Conservation (phyloP, 2,888 invertebrate species). For the Spodoptera littoralis region DNA sequence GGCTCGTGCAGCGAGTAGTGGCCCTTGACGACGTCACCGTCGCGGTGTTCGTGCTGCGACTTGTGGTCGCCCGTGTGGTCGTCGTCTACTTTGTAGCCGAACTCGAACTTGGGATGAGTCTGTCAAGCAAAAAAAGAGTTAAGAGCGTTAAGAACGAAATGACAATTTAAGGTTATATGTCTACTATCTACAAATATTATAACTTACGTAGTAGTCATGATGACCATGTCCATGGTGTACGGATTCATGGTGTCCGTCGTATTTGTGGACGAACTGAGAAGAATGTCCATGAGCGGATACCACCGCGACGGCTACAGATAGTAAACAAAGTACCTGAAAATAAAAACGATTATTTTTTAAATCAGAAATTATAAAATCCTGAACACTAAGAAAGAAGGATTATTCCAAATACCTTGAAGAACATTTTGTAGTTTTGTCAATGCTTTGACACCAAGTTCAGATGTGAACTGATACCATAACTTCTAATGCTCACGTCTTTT, state of each 20-base stretch:
- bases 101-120: conserved; percentile 63
- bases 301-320: conserved; percentile 20
- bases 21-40: conserved; percentile 80
- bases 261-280: conserved; percentile 59
- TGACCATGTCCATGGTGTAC: conserved; percentile 62
- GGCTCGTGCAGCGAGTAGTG: conserved; percentile 78
- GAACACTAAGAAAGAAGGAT: not conserved
- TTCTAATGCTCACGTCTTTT: conserved; percentile 36
- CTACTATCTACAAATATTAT: not conserved
- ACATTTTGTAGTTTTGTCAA: conserved; percentile 25
- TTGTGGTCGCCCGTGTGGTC: conserved; percentile 86
- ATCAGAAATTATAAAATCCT: not conserved
- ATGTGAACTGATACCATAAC: conserved; percentile 33
- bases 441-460: conserved; percentile 5
- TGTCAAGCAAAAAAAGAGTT: conserved; percentile 13
- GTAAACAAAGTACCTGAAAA: conserved; percentile 36
- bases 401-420: conserved; percentile 29
- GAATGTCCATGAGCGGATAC: conserved; percentile 44
- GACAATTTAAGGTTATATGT: no score
- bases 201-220: not conserved
- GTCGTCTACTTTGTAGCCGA: conserved; percentile 69
- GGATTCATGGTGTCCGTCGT: conserved; percentile 69
- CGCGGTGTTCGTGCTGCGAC: conserved; percentile 80
- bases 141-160: no score
- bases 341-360: not conserved